Evolutionary conservation across 2,113 vertebrate genomes (phyloP).

Genomic region (Seriola dumerili): DNA sequence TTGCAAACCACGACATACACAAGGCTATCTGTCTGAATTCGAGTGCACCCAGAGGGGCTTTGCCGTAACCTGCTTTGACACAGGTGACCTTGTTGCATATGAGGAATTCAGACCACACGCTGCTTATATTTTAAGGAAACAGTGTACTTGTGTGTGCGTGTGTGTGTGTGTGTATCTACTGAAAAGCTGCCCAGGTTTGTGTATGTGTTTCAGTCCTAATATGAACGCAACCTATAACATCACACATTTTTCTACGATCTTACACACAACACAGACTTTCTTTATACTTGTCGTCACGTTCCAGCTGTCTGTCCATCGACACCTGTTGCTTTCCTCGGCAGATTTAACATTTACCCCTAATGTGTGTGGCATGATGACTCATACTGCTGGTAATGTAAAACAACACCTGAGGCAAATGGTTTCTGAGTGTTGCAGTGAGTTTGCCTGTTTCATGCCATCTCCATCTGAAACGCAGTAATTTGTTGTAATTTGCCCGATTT

Average conservation of each 20-base stretch:
- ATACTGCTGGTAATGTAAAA: not conserved
- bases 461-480: not conserved
- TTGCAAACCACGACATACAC: not conserved
- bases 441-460: not conserved
- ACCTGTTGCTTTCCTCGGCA: constrained; percentile 14
- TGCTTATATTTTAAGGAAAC: constrained; percentile 33
- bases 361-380: not conserved
- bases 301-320: constrained; percentile 30
- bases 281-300: constrained; percentile 21
- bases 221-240: constrained; percentile 32
- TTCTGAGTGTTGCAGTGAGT: not conserved
- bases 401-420: not conserved
- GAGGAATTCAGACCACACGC: constrained; percentile 25
- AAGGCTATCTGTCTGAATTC: constrained; percentile 11
- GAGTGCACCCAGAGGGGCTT: not conserved
- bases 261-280: constrained; percentile 18
- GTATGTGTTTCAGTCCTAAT: not conserved
- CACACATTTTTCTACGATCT: not conserved
- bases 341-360: constrained; percentile 8
- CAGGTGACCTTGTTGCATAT: constrained; percentile 30
- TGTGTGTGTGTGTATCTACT: not conserved
- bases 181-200: not conserved
- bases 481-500: not conserved
- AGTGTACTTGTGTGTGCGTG: constrained; percentile 20
- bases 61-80: constrained; percentile 5